Conservation (phyloP, 2,888 invertebrate species). For the Athalia cordata region DNA sequence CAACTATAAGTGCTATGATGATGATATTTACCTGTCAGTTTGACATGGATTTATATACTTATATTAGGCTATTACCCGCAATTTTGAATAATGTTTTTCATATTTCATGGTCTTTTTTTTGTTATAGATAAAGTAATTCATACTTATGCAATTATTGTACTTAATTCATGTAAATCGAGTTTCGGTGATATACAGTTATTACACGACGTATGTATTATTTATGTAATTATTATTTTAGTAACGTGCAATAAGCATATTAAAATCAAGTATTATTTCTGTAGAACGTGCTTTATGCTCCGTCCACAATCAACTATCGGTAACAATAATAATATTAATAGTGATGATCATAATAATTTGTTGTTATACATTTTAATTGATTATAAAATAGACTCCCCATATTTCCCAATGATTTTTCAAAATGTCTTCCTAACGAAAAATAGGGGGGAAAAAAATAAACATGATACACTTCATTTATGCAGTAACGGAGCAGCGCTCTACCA, state of each 20-base stretch:
- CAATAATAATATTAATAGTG: constrained; percentile 48
- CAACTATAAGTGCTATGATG: too few species aligned
- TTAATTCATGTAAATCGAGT: constrained; percentile 10
- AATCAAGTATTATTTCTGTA: constrained; percentile 54
- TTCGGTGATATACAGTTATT: constrained; percentile 25
- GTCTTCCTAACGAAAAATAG: background rate
- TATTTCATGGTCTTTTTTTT: background rate
- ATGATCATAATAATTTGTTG: constrained; percentile 35
- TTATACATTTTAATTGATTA: background rate
- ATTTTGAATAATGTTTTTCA: background rate
- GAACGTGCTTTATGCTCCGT: constrained; percentile 67
- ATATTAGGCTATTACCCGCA: too few species aligned
- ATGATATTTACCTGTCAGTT: too few species aligned
- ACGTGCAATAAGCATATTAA: constrained; percentile 44
- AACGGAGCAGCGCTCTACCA: too few species aligned
- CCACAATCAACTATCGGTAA: constrained; percentile 60
- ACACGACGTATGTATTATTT: background rate
- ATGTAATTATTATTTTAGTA: constrained; percentile 10
- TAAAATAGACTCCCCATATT: background rate
- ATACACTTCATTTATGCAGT: background rate
- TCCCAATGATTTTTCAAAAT: background rate
- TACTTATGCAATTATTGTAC: constrained; percentile 4
- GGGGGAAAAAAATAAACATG: background rate
- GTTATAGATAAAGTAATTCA: too few species aligned
- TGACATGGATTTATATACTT: too few species aligned